These are phyloP conservation scores for Gortyna flavago DNA, from an alignment of 2,888 invertebrate genomes.

Conservation along the genomic window DNA sequence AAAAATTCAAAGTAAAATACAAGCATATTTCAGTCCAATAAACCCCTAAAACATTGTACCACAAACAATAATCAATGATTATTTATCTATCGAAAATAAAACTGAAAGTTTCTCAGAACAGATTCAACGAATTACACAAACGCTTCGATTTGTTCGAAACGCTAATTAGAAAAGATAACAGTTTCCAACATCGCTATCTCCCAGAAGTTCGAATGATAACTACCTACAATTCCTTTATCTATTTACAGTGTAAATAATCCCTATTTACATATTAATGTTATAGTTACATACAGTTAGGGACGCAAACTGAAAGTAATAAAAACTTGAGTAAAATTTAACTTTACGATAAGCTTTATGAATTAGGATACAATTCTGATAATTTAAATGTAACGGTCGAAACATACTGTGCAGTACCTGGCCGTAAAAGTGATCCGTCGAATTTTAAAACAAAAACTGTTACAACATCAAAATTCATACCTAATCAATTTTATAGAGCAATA, in stretches of 20 bases:
- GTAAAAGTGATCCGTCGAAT: neutral
- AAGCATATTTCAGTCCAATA: neutral
- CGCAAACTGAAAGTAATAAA: constrained; percentile 62
- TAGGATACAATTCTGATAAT: constrained; percentile 41
- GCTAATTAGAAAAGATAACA: constrained; percentile 48
- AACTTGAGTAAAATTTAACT: constrained; percentile 53
- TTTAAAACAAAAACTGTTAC: neutral
- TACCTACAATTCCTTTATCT: constrained; percentile 68
- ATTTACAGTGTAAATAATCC: constrained; percentile 63
- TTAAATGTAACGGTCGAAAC: constrained; percentile 20
- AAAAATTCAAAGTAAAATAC: neutral
- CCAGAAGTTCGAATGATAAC: constrained; percentile 62
- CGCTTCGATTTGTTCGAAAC: constrained; percentile 15
- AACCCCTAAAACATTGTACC: neutral
- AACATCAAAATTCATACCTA: neutral
- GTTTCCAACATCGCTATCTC: constrained; percentile 57
- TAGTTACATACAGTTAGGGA: constrained; percentile 58
- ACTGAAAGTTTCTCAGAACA: constrained; percentile 29
- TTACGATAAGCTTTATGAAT: constrained; percentile 63
- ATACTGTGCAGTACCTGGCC: neutral
- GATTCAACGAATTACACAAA: constrained; percentile 29
- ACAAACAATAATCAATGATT: constrained; percentile 25
- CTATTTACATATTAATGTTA: constrained; percentile 63
- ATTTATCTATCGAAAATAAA: constrained; percentile 31
- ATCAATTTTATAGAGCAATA: neutral